Base-by-base conservation (phyloP, 1,140 invertebrate species). In the Neuroterus valhalla region DNA sequence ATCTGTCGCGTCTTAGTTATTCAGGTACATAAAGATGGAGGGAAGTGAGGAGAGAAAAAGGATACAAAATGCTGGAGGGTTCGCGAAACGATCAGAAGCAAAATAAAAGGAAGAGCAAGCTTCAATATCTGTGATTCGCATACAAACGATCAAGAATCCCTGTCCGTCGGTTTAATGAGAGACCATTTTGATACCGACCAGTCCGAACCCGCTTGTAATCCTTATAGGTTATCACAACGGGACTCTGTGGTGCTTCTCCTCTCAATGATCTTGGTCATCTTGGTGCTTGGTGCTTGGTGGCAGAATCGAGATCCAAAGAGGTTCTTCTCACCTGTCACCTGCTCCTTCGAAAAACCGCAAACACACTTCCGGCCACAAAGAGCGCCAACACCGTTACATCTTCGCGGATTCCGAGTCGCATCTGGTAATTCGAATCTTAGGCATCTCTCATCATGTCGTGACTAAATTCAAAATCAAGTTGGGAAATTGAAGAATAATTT, bases 161-260 rank as follows among this genome's bases (percentile, higher is more conserved):
- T 71, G 69, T 66, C 42, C 76, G 68, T 72, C 76, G 66, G 42
- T 74, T 78, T 80, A 80, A 80, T 78, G 74, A 80, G 78, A 80
- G 72, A 67, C 71, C 74, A 69, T 78, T 80, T 75, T 72, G 76
- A 80, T 77, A 71, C 68, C 73, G 48, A 15, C 23, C 4, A 68
- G 66, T 72, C 74, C 75, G 74, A 76, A 80, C 75, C 71, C 48
- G 75, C 45, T 69, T 69, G 76, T 80, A 80, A 80, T 80, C 55
- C 55, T 62, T 62, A 15, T 62, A 62, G 55, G 55, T 62, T 62
- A 62, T 62, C 55, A 62, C 55, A 62, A 62, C 55, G 55, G 55
- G 55, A 62, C 55, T 62, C 55, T 50, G 55, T 62, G 52, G 12
- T 62, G 52, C 52, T 62, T 26, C 23, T 62, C 10, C 52, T 62